Conservation (phyloP, 2,113 vertebrate species). For the Melanotaenia duboulayi region DNA sequence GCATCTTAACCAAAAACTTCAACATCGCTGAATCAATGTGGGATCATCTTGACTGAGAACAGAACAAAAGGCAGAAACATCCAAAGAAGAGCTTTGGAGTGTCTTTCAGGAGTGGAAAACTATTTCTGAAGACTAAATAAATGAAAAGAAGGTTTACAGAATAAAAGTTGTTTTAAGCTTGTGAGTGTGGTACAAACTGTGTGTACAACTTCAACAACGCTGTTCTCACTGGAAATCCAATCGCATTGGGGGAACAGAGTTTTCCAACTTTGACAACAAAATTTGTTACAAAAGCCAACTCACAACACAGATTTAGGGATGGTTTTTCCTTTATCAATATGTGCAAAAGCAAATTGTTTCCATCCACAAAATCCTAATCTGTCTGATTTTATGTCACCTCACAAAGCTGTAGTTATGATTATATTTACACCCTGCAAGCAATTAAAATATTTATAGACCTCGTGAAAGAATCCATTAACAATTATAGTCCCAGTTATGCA, state of each 20-base stretch:
- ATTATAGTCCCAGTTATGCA: neutral
- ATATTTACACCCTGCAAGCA: neutral
- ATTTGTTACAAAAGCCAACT: neutral
- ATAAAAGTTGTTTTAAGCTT: too few relatives aligned
- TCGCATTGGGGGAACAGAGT: neutral
- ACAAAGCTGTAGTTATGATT: neutral
- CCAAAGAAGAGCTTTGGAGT: too few relatives aligned
- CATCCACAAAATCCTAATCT: neutral
- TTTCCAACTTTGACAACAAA: neutral
- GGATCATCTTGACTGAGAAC: too few relatives aligned
- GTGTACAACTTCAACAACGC: neutral
- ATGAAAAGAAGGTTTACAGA: too few relatives aligned
- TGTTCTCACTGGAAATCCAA: too few relatives aligned
- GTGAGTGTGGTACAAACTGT: neutral
- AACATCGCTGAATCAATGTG: too few relatives aligned
- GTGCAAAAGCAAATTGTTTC: neutral
- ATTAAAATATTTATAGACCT: conserved; percentile 10
- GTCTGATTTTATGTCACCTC: conserved; percentile 5
- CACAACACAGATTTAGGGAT: neutral
- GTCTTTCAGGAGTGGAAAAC: too few relatives aligned
- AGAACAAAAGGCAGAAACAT: too few relatives aligned
- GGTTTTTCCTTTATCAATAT: neutral
- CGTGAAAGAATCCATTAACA: conserved; percentile 13
- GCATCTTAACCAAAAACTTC: too few relatives aligned
- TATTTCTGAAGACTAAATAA: too few relatives aligned